phyloP scores from a whole-genome alignment of 1,140 invertebrate species.

The Listronotus bonariensis region DNA sequence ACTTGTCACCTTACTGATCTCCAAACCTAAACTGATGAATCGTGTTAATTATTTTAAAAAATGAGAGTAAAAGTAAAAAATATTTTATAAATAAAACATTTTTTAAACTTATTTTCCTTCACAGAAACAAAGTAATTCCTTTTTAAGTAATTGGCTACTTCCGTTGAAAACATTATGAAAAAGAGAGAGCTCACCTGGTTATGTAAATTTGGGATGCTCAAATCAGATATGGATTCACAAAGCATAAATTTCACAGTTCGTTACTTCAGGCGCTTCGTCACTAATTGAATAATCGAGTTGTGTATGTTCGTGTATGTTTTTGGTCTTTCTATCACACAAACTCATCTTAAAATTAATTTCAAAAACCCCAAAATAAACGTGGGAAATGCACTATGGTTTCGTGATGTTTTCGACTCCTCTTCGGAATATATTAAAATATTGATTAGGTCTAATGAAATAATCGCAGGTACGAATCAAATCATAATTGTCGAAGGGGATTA shows the following conservation, averaged over 20 bases:
- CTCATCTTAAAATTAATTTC: constrained; percentile 31
- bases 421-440: constrained; percentile 41
- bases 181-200: too few relatives aligned
- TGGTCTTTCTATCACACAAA: constrained; percentile 19
- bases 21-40: too few relatives aligned
- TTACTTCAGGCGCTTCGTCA: constrained; percentile 27
- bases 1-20: too few relatives aligned
- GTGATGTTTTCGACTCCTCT: constrained; percentile 34
- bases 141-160: too few relatives aligned
- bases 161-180: too few relatives aligned
- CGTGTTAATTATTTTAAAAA: too few relatives aligned
- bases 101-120: too few relatives aligned
- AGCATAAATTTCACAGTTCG: constrained; percentile 36
- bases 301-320: constrained; percentile 26
- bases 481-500: constrained; percentile 35
- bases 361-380: constrained; percentile 33
- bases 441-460: constrained; percentile 39
- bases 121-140: too few relatives aligned
- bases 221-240: constrained; percentile 30
- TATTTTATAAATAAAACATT: too few relatives aligned
- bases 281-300: constrained; percentile 32
- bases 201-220: constrained; percentile 16
- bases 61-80: too few relatives aligned
- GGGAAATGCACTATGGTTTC: constrained; percentile 29
- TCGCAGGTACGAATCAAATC: constrained; percentile 40